These are phyloP conservation scores for Agrypnus murinus DNA, from an alignment of 2,888 invertebrate species.

Conservation along the genomic window DNA sequence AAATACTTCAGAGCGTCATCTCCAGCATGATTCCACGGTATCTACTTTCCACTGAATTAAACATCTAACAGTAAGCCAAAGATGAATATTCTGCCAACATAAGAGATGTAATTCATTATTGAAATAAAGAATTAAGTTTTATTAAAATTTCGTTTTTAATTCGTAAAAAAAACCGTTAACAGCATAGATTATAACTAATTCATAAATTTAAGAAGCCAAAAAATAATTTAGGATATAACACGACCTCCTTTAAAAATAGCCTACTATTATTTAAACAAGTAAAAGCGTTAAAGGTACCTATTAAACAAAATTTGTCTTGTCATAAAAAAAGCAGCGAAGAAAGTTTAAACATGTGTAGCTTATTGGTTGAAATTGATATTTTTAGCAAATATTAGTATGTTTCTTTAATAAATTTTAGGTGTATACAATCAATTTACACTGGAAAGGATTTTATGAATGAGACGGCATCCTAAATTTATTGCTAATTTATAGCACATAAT, in stretches of 20 bases:
- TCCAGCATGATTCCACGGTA: neutral
- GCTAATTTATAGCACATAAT: too few relatives aligned
- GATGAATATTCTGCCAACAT: conserved; percentile 10
- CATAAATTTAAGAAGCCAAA: too few relatives aligned
- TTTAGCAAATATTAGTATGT: neutral
- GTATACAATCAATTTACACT: too few relatives aligned
- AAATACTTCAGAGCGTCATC: conserved; percentile 13
- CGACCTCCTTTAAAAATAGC: conserved; percentile 40
- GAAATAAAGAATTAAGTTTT: neutral
- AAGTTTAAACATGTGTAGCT: conserved; percentile 23
- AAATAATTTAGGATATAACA: conserved; percentile 24
- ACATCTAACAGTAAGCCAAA: conserved; percentile 3
- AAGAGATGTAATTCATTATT: too few relatives aligned
- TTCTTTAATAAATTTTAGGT: too few relatives aligned
- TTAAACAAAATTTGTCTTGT: conserved; percentile 22
- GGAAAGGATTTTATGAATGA: too few relatives aligned
- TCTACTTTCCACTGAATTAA: conserved; percentile 14
- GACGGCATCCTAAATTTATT: too few relatives aligned
- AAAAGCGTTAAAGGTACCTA: conserved; percentile 37
- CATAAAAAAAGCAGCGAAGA: conserved; percentile 8
- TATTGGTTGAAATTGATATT: neutral
- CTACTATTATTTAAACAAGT: conserved; percentile 42
- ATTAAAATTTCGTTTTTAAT: conserved; percentile 5
- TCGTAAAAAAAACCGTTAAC: neutral
- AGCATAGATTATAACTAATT: too few relatives aligned